A percentile compares a stretch with the other conserved stretches of the same genome.
Evolutionary conservation across 1,140 invertebrate species (phyloP).

Genomic region (Chrysopa pallens): DNA sequence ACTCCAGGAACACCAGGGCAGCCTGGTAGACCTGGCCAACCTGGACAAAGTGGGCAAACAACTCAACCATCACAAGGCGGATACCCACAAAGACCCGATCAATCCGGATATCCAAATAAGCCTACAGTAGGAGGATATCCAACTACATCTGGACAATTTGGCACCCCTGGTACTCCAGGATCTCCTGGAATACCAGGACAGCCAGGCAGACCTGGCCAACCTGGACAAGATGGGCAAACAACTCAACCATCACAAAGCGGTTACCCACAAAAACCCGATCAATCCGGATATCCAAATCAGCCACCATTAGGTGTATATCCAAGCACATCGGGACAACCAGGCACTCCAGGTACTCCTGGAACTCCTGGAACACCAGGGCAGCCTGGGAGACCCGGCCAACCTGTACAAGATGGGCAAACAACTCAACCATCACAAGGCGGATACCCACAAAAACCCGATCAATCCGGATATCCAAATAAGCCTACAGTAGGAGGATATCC

Average conservation of each 20-base stretch:
- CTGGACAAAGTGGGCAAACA: too few species aligned
- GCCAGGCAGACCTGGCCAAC: slow-evolving; percentile 18
- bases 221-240: slow-evolving; percentile 16
- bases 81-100: neutral
- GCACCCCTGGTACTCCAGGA: slow-evolving; percentile 6
- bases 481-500: slow-evolving; percentile 5
- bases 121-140: neutral
- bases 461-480: slow-evolving; percentile 8
- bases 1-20: neutral
- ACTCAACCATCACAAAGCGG: slow-evolving; percentile 10
- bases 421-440: slow-evolving; percentile 12
- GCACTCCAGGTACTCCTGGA: slow-evolving; percentile 5
- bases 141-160: neutral
- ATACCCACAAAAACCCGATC: slow-evolving; percentile 16
- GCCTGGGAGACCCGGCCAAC: slow-evolving; percentile 1
- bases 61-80: too few species aligned
- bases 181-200: slow-evolving; percentile 11
- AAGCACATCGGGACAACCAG: too few species aligned
- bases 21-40: slow-evolving; percentile 7
- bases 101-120: neutral
- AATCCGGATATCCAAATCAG: too few species aligned
- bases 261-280: too few species aligned
- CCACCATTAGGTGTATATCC: too few species aligned
- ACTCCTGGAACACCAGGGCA: slow-evolving; percentile 5
- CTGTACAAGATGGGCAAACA: slow-evolving; percentile 14